Evolutionary conservation across 2,113 vertebrate species (phyloP), one percentile per base, ranked within the genome.

Genomic region (Nycticryphes semicollaris): DNA sequence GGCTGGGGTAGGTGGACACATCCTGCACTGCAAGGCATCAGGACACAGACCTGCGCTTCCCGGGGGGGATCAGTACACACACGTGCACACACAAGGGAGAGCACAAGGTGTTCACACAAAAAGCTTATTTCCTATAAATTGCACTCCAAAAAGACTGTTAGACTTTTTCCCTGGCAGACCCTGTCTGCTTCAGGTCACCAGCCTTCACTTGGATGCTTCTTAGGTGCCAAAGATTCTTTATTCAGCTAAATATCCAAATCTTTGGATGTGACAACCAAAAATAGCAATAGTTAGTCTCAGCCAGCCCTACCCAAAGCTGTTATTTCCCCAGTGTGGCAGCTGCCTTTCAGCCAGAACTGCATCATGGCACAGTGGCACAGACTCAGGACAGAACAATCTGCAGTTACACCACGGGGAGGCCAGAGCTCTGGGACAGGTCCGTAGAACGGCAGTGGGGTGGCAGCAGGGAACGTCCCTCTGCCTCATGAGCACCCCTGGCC

Each of bases 361-460:
- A 59, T 2, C 16, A n/a, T n/a, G n/a, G n/a, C n/a, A 10, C 0
- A 4, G n/a, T n/a, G n/a, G 39, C 63, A 69, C 9, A 11, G 14
- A n/a, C 12, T 17, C 14, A 10, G 59, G 23, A 24, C 12, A 43
- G n/a, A n/a, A n/a, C n/a, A 62, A 64, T 51, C 43, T 60, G 19
- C 69, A 19, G 18, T 0, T 33, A 33, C 12, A 12, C 28, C 22
- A 28, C 9, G 1, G 19, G 41, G 12, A 11, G 53, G 43, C 5
- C 69, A 33, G 31, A 33, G 35, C 51, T 48, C 6, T 37, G 19
- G 23, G 54, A 7, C 35, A 48, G 35, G 43, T 1, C 33, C 22
- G 43, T 2, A 28, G 50, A 70, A 30, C 12, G 15, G 54, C 82
- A 3, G 0, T 4, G 27, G 66, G 28, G 41, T 12, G 43, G 50